phyloP scores from a whole-genome alignment of 2,797 vertebrate genomes.

The Hoplostethus mediterraneus region DNA sequence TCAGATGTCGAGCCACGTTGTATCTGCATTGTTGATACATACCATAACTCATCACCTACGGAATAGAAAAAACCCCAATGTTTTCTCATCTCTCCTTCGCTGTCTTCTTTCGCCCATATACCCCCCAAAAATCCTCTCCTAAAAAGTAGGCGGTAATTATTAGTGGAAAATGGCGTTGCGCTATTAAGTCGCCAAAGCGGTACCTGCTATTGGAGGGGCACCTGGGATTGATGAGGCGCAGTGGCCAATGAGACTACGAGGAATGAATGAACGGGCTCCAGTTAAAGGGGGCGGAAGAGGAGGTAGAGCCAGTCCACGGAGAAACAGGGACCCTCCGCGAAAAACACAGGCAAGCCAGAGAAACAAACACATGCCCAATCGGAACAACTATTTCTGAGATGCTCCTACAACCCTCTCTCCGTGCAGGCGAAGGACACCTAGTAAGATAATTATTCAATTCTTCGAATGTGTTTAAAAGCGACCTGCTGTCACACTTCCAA shows the following conservation, averaged over 20 bases:
- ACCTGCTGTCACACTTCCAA: constrained; percentile 55
- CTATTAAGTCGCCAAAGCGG: constrained; percentile 83
- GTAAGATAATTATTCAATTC: constrained; percentile 80
- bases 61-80: constrained; percentile 54
- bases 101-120: constrained; percentile 58
- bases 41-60: constrained; percentile 22
- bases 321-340: constrained; percentile 86
- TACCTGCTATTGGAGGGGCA: constrained; percentile 84
- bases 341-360: constrained; percentile 80
- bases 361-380: constrained; percentile 79
- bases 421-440: constrained; percentile 74
- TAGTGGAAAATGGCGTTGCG: constrained; percentile 86
- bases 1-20: neutral
- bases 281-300: constrained; percentile 93
- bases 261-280: constrained; percentile 86
- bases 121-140: constrained; percentile 72
- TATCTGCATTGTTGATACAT: constrained; percentile 3
- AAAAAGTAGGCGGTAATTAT: constrained; percentile 90
- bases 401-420: constrained; percentile 74
- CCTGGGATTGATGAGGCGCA: constrained; percentile 88
- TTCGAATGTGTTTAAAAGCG: constrained; percentile 64
- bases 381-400: constrained; percentile 80
- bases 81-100: constrained; percentile 45
- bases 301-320: constrained; percentile 88
- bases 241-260: constrained; percentile 88